phyloP scores from a whole-genome alignment of 2,113 vertebrate species.

The Sebastes fasciatus region DNA sequence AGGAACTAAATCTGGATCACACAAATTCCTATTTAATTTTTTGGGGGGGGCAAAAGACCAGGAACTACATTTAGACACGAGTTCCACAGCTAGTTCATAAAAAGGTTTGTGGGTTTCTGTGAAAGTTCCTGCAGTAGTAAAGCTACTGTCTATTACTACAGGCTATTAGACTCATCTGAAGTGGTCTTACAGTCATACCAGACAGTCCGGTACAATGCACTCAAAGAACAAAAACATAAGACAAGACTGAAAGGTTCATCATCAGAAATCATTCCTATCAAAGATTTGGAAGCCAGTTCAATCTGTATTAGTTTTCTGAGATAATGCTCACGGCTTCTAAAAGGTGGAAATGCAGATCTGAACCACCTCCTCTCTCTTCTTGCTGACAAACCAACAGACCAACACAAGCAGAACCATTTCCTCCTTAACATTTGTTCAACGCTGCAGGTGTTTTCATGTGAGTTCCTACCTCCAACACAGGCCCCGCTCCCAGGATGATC shows the following conservation, averaged over 20 bases:
- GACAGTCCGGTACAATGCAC: not conserved
- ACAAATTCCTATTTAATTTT: not conserved
- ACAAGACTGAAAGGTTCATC: not conserved
- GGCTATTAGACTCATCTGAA: not conserved
- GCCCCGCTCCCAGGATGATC: constrained; percentile 97
- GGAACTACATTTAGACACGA: not conserved
- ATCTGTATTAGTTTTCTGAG: not conserved
- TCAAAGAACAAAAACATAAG: not conserved
- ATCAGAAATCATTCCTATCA: not conserved
- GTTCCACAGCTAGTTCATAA: not conserved
- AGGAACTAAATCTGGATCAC: not conserved
- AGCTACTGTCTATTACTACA: too few relatives aligned
- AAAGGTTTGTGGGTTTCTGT: not conserved
- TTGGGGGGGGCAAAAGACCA: not conserved
- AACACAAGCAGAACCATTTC: not conserved
- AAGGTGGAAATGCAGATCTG: not conserved
- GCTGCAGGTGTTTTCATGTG: not conserved
- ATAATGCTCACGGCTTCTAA: not conserved
- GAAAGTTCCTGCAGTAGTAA: not conserved
- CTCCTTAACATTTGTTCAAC: not conserved
- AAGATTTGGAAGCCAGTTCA: not conserved
- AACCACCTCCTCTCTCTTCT: not conserved
- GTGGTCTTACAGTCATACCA: not conserved
- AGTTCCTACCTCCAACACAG: constrained; percentile 92
- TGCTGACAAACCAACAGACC: not conserved